Base-by-base conservation (phyloP, 2,113 vertebrate species). In the Dendrocopos noguchii region DNA sequence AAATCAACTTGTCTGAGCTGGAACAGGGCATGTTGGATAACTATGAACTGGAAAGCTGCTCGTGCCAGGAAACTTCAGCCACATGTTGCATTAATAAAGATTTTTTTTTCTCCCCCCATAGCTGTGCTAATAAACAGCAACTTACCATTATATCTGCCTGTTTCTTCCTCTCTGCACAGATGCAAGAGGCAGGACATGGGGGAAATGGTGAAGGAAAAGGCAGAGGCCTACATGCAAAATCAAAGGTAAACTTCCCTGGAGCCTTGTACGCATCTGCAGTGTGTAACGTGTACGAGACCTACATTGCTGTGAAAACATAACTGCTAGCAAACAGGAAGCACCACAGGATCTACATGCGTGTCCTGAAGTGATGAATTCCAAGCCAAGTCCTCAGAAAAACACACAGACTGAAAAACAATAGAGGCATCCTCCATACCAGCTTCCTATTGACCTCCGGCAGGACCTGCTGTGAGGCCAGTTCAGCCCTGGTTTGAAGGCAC, bases 1-100 rank as follows among this genome's bases (percentile, higher is more conserved):
- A 95, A 96, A 95, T 84, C 2, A 0, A 70, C 55, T 80, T 80
- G 83, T 90, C 82, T 36, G 10, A 92, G 63, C 71, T 79, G 61
- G 42, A 84, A 87, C 44, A 81, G 52, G 71, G 53, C 46, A 91
- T 75, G 75, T 10, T 77, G 50, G 64, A 87, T 67, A 82, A 46
- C 75, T 77, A 36, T 17, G 25, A 70, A 92, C 80, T 68, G 87
- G 63, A 87, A 92, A 80, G 64, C 31, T 9, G 4, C 42, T 70
- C 75, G 42, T 47, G 71, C 56, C 86, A 90, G 73, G 73, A 84
- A 92, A 75, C 78, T 86, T 81, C 0, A 5, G 39, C 47, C 56
- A 28, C 22, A 73, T 20, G 42, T 67, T 90, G 52, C 33, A 52
- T 61, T 93, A 84, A 76, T 74, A 64, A 55, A 70, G 21, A 22